Conservation (phyloP, 2,113 vertebrate genomes). For the Ifrita kowaldi region DNA sequence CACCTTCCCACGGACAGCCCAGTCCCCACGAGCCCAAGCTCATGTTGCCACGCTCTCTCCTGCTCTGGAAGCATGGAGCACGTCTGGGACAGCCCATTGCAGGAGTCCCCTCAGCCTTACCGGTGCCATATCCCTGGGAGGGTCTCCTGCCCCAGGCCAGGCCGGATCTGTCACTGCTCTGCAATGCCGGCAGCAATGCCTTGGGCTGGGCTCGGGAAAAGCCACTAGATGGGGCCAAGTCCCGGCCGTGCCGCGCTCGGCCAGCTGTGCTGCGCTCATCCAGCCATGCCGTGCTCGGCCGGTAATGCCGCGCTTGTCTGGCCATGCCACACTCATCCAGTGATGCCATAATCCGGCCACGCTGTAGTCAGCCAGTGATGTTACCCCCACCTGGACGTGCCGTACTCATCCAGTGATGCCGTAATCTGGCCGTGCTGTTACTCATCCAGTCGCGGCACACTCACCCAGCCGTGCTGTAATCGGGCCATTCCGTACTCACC, state of each 20-base stretch:
- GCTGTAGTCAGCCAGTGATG: not conserved
- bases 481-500: not conserved
- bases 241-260: rapidly evolving
- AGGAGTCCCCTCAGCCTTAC: not conserved
- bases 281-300: rapidly evolving
- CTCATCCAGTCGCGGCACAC: not conserved
- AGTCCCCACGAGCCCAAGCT: rapidly evolving
- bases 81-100: rapidly evolving
- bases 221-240: slow-evolving; percentile 37
- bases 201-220: not conserved
- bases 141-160: not conserved
- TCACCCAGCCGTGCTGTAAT: not conserved
- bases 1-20: not conserved
- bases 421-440: not conserved
- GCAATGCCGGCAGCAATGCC: not conserved
- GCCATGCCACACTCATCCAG: not conserved
- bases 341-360: not conserved
- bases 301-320: not conserved
- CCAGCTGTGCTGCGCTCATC: not conserved
- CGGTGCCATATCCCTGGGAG: not conserved
- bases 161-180: not conserved
- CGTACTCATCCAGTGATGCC: rapidly evolving
- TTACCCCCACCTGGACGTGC: not conserved
- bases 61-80: not conserved
- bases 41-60: rapidly evolving